These are phyloP conservation scores for Chelonoidis abingdonii DNA, from an alignment of 2,113 vertebrate species.

Conservation along the genomic window DNA sequence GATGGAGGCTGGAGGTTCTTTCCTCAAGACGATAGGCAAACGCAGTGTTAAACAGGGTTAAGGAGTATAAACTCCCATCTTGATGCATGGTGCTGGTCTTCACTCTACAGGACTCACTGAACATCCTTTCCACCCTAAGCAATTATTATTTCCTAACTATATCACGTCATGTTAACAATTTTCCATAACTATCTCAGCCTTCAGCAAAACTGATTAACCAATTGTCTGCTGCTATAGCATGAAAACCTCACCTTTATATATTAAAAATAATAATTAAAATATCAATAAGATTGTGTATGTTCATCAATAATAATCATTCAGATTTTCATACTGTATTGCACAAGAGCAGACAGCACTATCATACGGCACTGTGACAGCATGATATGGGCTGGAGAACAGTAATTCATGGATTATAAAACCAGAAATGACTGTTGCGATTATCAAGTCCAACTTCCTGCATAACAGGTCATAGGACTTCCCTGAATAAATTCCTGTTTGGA, in stretches of 20 bases:
- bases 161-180: not conserved
- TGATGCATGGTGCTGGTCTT: too few species aligned
- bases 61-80: not conserved
- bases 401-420: not conserved
- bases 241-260: not conserved
- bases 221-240: not conserved
- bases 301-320: not conserved
- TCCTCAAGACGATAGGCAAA: not conserved
- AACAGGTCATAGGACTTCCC: not conserved
- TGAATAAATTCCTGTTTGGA: not conserved
- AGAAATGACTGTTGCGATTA: not conserved
- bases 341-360: not conserved
- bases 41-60: not conserved
- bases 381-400: not conserved
- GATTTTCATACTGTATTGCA: not conserved
- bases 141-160: not conserved
- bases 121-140: not conserved
- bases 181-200: not conserved
- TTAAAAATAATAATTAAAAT: not conserved
- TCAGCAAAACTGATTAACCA: not conserved
- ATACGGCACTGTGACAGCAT: not conserved
- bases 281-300: not conserved
- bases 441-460: not conserved
- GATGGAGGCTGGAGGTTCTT: not conserved
- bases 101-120: not conserved